These are phyloP conservation scores for Chitala chitala DNA, from an alignment of 2,113 vertebrate species.

Conservation along the genomic window DNA sequence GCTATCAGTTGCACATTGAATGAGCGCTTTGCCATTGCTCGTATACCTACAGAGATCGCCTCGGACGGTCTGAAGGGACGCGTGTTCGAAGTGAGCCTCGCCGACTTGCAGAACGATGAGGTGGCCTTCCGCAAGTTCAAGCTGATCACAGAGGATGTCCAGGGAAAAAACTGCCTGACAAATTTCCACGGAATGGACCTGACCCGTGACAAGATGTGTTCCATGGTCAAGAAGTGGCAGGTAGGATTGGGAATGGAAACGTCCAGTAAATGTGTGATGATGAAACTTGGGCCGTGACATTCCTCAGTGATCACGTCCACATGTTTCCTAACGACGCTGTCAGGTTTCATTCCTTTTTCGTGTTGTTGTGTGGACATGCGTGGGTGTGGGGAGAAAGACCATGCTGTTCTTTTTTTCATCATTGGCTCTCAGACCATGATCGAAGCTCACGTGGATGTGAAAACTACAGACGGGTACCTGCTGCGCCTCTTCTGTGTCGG, in stretches of 20 bases:
- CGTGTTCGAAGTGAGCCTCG: constrained; percentile 94
- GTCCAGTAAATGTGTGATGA: background rate
- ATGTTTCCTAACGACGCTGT: too few species aligned
- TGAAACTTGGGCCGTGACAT: background rate
- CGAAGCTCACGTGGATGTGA: constrained; percentile 92
- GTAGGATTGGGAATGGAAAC: constrained; percentile 46
- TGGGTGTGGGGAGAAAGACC: too few species aligned
- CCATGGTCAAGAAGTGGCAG: constrained; percentile 99
- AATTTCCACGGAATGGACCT: constrained; percentile 99
- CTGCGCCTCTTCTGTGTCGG: constrained; percentile 94
- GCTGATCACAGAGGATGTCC: constrained; percentile 91
- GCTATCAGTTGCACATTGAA: too few species aligned
- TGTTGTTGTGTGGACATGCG: too few species aligned
- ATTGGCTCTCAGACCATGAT: constrained; percentile 82
- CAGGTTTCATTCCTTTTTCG: too few species aligned
- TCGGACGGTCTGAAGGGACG: constrained; percentile 95
- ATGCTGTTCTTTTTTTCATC: background rate
- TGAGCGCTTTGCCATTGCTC: background rate
- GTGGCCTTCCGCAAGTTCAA: constrained; percentile 98
- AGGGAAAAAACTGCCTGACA: constrained; percentile 96
- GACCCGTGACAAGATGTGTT: constrained; percentile 98
- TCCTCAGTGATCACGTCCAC: too few species aligned
- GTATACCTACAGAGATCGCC: constrained; percentile 74
- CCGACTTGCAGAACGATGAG: constrained; percentile 96
- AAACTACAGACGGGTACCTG: constrained; percentile 92